Evolutionary conservation across 2,888 invertebrate genomes (phyloP), one percentile per base, ranked within the genome.

Genomic region (Mesochorus sp.): DNA sequence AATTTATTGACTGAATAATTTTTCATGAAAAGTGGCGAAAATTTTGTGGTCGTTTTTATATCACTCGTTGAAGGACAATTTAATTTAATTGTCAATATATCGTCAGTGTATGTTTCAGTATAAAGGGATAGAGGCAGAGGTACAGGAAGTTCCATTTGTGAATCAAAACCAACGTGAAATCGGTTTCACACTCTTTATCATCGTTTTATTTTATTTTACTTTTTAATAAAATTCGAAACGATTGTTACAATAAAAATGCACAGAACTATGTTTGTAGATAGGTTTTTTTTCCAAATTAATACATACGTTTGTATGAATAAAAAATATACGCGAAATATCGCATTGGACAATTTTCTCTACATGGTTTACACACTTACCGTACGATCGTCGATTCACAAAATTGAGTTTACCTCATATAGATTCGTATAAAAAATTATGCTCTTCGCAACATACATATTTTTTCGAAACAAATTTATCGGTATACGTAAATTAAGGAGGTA

Each of bases 311-410:
- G 28, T 39, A n/a, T 31, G 28, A 55, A 42, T 68, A 37, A 57
- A n/a, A 37, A 57, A 12, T 44, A 17, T 68, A n/a, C n/a, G n/a
- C n/a, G n/a, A n/a, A n/a, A n/a, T 55, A 34, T 19, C 37, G 37
- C 24, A 59, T 47, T 70, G 49, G 12, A 57, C 24, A 31, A 70
- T 34, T 24, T 68, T 68, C 44, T 70, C 47, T 70, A 49, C 57
- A 70, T 70, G 53, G n/a, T 64, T 47, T 72, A 64, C 64, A 55
- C 31, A 53, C 53, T 57, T 49, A 6, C 14, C 6, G 26, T 28
- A 19, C 12, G 2, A 21, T 42, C 24, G n/a, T 57, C 57, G 0
- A 19, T n/a, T 12, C n/a, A n/a, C n/a, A n/a, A n/a, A n/a, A n/a
- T n/a, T n/a, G n/a, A n/a, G n/a, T n/a, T n/a, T n/a, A n/a, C n/a